Evolutionary conservation across 1,140 invertebrate species (phyloP), one percentile per base, ranked within the genome.

Genomic region (Epicauta chinensis): DNA sequence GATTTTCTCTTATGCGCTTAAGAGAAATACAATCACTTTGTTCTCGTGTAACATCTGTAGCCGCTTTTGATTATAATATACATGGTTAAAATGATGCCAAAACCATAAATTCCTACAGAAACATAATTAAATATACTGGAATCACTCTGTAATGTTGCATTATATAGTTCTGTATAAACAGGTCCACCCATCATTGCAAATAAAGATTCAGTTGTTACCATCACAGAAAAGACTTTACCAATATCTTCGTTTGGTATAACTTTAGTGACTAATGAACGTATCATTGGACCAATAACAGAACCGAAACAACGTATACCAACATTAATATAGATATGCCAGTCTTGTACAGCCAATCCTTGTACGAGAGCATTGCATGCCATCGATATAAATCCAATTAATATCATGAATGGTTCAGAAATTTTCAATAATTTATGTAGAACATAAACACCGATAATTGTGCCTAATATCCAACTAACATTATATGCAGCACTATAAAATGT

Each of bases 241-340:
- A 81, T 73, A 65, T 87, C 84, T 16, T 80, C 73, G 3, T 71
- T 35, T 2, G 79, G 77, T n/a, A 84, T 73, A 17, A 79, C 76
- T 64, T 86, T 85, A 1, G 84, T 81, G 11, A 86, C 64, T 37
- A 81, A 69, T 1, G 83, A 76, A 47, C 84, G 73, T 35, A 81
- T 76, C 58, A 83, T 73, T 16, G 84, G 81, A 5, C 75, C 71
- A n/a, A 77, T 71, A 17, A 82, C 66, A 1, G 74, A 75, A 49
- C 73, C 68, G 39, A 84, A 77, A 13, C 77, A 60, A 34, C 77
- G 75, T 46, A 83, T 38, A 5, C 62, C 51, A 6, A 71, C 63
- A 55, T 73, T n/a, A 4, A 79, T 50, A 68, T 86, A 87, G 74
- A 87, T 77, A 34, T 84, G 77, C 80, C 80, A 85, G 1, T 79